These are phyloP conservation scores for Panopea generosa DNA, from an alignment of 2,888 invertebrate genomes.

Conservation along the genomic window DNA sequence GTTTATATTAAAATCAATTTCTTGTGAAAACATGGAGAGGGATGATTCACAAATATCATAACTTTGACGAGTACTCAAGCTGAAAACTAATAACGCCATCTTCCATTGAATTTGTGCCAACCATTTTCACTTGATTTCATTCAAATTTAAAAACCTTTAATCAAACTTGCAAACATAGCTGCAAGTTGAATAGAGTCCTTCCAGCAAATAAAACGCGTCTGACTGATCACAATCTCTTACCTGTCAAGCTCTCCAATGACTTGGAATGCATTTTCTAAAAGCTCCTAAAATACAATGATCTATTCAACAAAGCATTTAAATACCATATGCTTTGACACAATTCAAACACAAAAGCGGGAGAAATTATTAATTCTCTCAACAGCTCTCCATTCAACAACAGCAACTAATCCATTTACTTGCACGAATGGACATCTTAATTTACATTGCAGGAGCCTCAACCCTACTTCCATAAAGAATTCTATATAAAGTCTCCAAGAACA, in stretches of 20 bases:
- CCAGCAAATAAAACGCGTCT: neutral
- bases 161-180: constrained; percentile 14
- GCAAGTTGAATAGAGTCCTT: neutral
- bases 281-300: constrained; percentile 18
- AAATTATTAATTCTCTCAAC: constrained; percentile 16
- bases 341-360: constrained; percentile 12
- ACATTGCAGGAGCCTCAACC: constrained; percentile 10
- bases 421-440: constrained; percentile 11
- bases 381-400: constrained; percentile 7
- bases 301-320: constrained; percentile 26
- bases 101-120: too few relatives aligned
- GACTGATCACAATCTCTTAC: constrained; percentile 13
- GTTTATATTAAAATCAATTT: too few relatives aligned
- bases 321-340: constrained; percentile 26
- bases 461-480: constrained; percentile 1
- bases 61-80: too few relatives aligned
- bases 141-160: neutral
- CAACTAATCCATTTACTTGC: constrained; percentile 31
- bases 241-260: constrained; percentile 22
- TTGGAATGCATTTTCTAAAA: constrained; percentile 21
- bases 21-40: too few relatives aligned
- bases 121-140: constrained; percentile 7
- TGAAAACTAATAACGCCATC: too few relatives aligned
- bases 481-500: constrained; percentile 6
- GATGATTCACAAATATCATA: too few relatives aligned